phyloP scores from a whole-genome alignment of 2,888 invertebrate species.

The Drosophila gaucha region DNA sequence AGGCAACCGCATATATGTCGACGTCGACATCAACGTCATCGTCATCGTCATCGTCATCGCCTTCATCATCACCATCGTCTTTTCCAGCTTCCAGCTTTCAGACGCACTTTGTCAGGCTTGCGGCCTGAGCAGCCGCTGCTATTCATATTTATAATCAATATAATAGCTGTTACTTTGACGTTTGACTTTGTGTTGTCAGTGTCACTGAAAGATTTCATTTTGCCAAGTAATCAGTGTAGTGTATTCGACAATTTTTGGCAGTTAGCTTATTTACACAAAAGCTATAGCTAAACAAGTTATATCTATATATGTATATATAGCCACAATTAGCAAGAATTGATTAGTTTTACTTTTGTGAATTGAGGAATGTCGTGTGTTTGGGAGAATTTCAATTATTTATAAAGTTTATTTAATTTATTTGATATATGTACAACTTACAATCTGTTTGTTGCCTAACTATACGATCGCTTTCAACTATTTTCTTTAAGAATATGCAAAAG shows the following conservation, averaged over 20 bases:
- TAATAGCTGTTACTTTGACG: conserved; percentile 68
- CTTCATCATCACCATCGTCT: conserved; percentile 23
- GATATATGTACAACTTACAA: no score
- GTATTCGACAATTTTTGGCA: neutral
- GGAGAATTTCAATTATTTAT: no score
- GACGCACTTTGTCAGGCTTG: conserved; percentile 67
- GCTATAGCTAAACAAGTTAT: neutral
- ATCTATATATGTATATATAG: no score
- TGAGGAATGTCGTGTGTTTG: no score
- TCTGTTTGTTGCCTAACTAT: no score
- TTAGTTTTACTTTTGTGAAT: neutral
- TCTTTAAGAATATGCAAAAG: no score
- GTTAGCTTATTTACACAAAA: neutral
- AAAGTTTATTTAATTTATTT: no score
- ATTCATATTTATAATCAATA: conserved; percentile 78
- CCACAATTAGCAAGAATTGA: neutral
- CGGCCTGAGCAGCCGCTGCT: conserved; percentile 48
- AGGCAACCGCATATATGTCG: conserved; percentile 69
- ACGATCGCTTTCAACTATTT: no score
- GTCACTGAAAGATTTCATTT: conserved; percentile 60
- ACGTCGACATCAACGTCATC: conserved; percentile 17
- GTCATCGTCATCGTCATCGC: conserved; percentile 32
- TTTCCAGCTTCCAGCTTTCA: conserved; percentile 15
- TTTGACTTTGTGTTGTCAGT: conserved; percentile 71
- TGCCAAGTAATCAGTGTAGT: conserved; percentile 27